phyloP scores from a whole-genome alignment of 2,113 vertebrate species.

The Eulacestoma nigropectus region DNA sequence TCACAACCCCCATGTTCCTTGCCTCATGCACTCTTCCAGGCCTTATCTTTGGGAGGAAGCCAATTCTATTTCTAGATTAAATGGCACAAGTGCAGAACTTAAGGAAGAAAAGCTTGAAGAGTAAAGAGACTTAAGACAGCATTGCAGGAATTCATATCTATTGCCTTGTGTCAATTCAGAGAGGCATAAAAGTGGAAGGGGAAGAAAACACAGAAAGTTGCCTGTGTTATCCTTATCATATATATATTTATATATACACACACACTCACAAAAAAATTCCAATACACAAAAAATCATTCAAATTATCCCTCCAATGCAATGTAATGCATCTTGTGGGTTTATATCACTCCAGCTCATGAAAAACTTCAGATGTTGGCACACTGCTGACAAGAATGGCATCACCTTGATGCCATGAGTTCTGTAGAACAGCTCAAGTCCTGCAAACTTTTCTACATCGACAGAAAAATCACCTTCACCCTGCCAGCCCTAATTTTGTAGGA shows the following conservation, averaged over 20 bases:
- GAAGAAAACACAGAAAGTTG: not conserved
- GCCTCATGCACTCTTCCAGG: not conserved
- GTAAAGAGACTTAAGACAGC: not conserved
- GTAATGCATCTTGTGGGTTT: not conserved
- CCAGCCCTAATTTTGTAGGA: not conserved
- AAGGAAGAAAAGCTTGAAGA: not conserved
- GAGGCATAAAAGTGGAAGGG: not conserved
- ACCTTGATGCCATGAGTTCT: not conserved
- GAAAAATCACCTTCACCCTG: not conserved
- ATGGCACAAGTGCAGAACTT: not conserved
- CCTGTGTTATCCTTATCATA: not conserved
- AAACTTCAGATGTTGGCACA: not conserved
- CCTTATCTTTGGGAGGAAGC: not conserved
- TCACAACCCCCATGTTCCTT: not conserved
- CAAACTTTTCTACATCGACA: not conserved
- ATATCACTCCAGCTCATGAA: not conserved
- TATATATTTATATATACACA: not conserved
- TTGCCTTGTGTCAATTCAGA: not conserved
- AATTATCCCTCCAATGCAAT: not conserved
- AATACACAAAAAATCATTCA: not conserved
- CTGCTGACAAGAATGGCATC: not conserved
- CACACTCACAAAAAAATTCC: fast-evolving
- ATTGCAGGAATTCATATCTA: not conserved
- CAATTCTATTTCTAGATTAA: not conserved
- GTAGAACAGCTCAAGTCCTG: not conserved